Evolutionary conservation across 1,140 invertebrate genomes (phyloP).

Genomic region (Solenopsis invicta): DNA sequence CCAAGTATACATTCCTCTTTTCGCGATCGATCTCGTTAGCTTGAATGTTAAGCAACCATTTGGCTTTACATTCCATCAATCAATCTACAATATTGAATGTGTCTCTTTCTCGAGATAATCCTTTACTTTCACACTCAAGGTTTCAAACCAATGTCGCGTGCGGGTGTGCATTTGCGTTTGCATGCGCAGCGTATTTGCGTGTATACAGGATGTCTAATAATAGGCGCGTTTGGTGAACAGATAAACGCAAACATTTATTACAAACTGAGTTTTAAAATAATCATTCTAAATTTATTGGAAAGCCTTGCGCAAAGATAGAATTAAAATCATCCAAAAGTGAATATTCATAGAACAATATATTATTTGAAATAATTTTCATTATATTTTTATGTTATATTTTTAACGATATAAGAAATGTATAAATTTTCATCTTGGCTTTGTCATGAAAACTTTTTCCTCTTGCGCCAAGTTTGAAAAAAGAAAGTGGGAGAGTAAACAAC

Average conservation of each 20-base stretch:
- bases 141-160: neutral
- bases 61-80: conserved; percentile 8
- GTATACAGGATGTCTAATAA: conserved; percentile 3
- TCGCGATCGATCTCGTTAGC: conserved; percentile 11
- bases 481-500: neutral
- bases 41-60: neutral
- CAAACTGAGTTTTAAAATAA: neutral
- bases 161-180: neutral
- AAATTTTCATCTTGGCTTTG: neutral
- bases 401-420: neutral
- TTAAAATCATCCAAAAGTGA: neutral
- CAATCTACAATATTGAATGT: neutral
- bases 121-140: neutral
- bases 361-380: neutral
- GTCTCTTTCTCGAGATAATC: neutral
- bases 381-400: neutral
- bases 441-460: neutral
- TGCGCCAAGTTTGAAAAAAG: neutral
- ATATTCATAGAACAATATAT: neutral
- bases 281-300: neutral
- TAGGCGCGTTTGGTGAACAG: neutral
- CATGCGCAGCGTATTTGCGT: neutral
- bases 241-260: neutral
- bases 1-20: neutral
- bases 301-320: neutral